phyloP scores from a whole-genome alignment of 2,113 vertebrate species.

The Pyxicephalus adspersus region DNA sequence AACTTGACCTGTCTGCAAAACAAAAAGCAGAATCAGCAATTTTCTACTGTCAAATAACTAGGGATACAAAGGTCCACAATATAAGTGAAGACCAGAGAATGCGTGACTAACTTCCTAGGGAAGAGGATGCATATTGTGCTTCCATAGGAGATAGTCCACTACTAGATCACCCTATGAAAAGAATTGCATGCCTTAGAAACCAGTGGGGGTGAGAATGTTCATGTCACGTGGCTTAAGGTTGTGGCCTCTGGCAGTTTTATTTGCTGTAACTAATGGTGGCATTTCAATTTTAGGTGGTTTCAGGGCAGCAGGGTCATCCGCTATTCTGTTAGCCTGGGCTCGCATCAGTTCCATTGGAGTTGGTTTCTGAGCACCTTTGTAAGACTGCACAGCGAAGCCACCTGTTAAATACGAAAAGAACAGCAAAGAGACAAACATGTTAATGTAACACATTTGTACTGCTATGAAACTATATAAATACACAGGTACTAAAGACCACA shows the following conservation, averaged over 20 bases:
- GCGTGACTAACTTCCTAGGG: not conserved
- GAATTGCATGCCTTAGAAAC: slow-evolving; percentile 74
- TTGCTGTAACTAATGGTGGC: slow-evolving; percentile 67
- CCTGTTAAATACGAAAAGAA: slow-evolving; percentile 61
- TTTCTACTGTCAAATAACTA: not conserved
- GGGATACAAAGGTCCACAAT: not conserved
- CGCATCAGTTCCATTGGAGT: slow-evolving; percentile 87
- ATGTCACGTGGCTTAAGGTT: slow-evolving; percentile 86
- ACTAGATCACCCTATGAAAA: not conserved
- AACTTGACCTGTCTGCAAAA: not conserved
- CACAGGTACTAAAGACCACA: no score
- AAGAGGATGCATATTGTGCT: not conserved
- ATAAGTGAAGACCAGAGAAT: not conserved
- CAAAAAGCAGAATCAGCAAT: not conserved
- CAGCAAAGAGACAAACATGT: not conserved
- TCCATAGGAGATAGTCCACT: not conserved
- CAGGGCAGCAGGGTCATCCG: slow-evolving; percentile 77
- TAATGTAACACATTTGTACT: no score
- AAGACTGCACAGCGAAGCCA: slow-evolving; percentile 85
- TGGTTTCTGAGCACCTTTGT: slow-evolving; percentile 86
- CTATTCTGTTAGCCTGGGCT: slow-evolving; percentile 77
- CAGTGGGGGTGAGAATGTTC: slow-evolving; percentile 88
- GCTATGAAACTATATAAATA: no score
- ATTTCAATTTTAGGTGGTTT: slow-evolving; percentile 85
- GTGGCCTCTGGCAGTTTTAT: slow-evolving; percentile 75